Evolutionary conservation across 1,140 invertebrate genomes (phyloP), one percentile per base, ranked within the genome.

Genomic region (Drosophila mojavensis): DNA sequence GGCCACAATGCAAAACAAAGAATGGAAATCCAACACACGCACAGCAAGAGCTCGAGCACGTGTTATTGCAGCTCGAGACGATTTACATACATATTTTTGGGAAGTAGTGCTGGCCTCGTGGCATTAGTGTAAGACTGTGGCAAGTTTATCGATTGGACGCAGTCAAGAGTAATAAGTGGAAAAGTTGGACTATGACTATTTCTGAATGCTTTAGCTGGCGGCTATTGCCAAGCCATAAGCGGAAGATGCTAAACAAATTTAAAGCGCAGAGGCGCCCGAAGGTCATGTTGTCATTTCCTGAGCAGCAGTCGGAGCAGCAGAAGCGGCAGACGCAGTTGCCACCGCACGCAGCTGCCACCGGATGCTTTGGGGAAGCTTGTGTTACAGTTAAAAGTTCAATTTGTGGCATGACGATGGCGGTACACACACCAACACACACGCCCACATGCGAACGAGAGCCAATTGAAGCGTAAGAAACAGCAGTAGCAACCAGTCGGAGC

Each of bases 321-420:
- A 24, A 47, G 45, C n/a, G 9, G 43, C 53, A 24, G 41, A 24
- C 15, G 36, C 61, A 73, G 59, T 70, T 78, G 82, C 65, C 75
- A 64, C 48, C 61, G 54, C 76, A 86, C 66, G 55, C 84, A 89
- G 80, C 77, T 89, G 84, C 48, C 80, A 89, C 84, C 84, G 84
- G 83, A 88, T 88, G 83, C 83, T 81, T 6, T 60, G 48, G 82
- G 79, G 80, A 75, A 89, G 78, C 84, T 89, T 70, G 81, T 80
- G 84, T 84, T 68, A 89, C 84, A 84, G 84, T 89, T 89, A 89
- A 89, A 88, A 88, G 84, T 88, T 89, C 84, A 88, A 89, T 89
- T 89, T 88, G 80, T 73, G 83, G 79, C 77, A 88, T 82, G 61
- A 72, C 80, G 74, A 61, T 68, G 76, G 70, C 82, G 80, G 67